Evolutionary conservation across 2,888 invertebrate genomes (phyloP), one percentile per base, ranked within the genome.

Genomic region (Oscheius sp.): DNA sequence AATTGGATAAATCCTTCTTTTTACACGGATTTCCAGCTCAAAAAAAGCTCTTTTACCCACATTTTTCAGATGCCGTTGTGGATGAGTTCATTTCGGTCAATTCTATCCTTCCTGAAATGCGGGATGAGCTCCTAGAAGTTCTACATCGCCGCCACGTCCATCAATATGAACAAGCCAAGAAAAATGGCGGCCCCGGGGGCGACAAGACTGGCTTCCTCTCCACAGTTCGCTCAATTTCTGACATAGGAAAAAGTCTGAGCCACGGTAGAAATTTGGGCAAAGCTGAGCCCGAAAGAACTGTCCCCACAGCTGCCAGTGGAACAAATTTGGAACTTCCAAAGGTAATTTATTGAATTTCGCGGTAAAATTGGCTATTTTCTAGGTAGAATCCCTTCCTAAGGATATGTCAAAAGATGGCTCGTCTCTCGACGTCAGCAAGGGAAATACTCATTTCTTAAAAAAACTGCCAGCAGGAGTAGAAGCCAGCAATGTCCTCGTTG

Each of bases 391-490:
- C 16, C 72, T 85, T 25, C 88, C 88, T 9, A 83, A 84, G 29
- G 88, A 88, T 45, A 82, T 88, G 68, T 27, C 63, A 1, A 82
- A 84, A 59, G 84, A 87, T 45, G 76, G 76, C 13, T 77, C 75
- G 43, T 71, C 79, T 12, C 73, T 71, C 21, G 83, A 83, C 23
- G 74, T 77, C 9, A 75, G 72, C 59, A 83, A 84, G 69, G 92
- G 93, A 78, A 96, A 96, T 89, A 93, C 93, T 72, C 92, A 95
- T 84, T 96, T 96, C 88, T 95, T 96, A 95, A 92, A 94, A 77
- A 99, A 99, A 91, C 95, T 99, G 89, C 98, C 98, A 16, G 92
- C 93, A 0, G 98, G 96, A 18, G 94, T 97, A 0, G 98, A 99
- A 90, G 96, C 97, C 0, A 95, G 96, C 75, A 98, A 98, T 89